A percentile compares a stretch with the other conserved stretches of the same genome.
Conservation (phyloP, 2,888 invertebrate genomes). For the Ornithoptera priamus region DNA sequence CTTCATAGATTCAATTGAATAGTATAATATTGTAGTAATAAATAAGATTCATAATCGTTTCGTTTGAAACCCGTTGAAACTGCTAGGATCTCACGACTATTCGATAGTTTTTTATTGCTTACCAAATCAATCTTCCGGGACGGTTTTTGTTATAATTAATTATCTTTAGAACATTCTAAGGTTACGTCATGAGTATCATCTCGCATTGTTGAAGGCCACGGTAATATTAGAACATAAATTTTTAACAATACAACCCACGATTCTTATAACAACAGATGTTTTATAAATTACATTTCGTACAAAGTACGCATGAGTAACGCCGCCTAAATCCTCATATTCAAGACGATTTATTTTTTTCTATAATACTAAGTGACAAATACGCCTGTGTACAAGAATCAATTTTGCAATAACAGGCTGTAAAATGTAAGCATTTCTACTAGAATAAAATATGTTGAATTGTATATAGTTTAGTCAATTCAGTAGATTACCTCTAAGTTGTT, state of each 20-base stretch:
- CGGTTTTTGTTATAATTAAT: conserved; percentile 58
- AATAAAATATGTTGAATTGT: too few species aligned
- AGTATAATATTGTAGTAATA: not conserved
- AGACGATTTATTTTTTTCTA: too few species aligned
- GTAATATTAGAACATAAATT: conserved; percentile 2
- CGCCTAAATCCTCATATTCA: too few species aligned
- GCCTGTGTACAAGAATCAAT: too few species aligned
- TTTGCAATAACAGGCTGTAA: too few species aligned
- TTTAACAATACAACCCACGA: conserved; percentile 3
- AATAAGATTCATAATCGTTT: conserved; percentile 20
- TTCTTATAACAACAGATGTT: not conserved
- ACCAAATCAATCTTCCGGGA: conserved; percentile 59
- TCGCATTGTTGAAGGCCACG: conserved; percentile 51
- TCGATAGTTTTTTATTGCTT: conserved; percentile 46
- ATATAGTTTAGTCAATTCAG: too few species aligned
- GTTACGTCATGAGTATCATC: conserved; percentile 52
- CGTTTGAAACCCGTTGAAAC: conserved; percentile 19
- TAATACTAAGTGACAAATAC: too few species aligned
- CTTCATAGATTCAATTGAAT: not conserved
- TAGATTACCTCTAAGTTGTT: too few species aligned
- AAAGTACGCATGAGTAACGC: too few species aligned
- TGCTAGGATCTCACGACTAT: conserved; percentile 56
- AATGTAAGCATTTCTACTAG: too few species aligned
- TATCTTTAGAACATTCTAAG: conserved; percentile 54
- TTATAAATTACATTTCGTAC: too few species aligned